Evolutionary conservation across 2,113 vertebrate genomes (phyloP).

Genomic region (Craseonycteris thonglongyai): DNA sequence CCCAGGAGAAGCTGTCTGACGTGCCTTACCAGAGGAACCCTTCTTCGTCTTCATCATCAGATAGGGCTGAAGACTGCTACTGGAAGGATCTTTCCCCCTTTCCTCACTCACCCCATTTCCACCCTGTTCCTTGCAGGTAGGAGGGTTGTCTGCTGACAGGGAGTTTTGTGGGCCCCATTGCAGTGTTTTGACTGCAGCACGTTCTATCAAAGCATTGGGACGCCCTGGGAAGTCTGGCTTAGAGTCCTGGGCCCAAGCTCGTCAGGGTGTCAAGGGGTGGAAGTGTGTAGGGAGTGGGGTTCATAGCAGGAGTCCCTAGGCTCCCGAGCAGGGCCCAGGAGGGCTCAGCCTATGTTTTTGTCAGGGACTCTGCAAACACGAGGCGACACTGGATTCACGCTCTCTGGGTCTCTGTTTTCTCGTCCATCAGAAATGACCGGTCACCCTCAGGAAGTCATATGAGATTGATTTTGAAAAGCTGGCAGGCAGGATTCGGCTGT

Average conservation of each 20-base stretch:
- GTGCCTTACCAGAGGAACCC: background rate
- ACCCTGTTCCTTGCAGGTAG: background rate
- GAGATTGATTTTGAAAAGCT: conserved; percentile 23
- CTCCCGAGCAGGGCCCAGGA: background rate
- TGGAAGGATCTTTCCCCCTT: background rate
- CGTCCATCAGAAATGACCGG: background rate
- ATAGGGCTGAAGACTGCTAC: background rate
- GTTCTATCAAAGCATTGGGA: background rate
- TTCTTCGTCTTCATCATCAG: background rate
- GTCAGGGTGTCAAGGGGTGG: background rate
- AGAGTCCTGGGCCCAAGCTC: background rate
- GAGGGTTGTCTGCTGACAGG: background rate
- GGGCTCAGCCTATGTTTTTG: background rate
- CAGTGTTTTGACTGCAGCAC: background rate
- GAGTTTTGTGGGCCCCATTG: background rate
- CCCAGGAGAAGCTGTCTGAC: too few relatives aligned
- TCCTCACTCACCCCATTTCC: accelerated
- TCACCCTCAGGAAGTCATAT: conserved; percentile 20
- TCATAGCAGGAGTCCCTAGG: background rate
- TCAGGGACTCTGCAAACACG: background rate
- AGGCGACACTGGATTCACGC: background rate
- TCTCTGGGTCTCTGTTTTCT: background rate
- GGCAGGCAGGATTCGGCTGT: background rate
- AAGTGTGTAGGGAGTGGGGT: background rate
- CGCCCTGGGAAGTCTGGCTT: background rate